Percentiles rank a stretch among this genome's conserved stretches.
Conservation (phyloP, 2,113 vertebrate species). For the Clinocottus analis region DNA sequence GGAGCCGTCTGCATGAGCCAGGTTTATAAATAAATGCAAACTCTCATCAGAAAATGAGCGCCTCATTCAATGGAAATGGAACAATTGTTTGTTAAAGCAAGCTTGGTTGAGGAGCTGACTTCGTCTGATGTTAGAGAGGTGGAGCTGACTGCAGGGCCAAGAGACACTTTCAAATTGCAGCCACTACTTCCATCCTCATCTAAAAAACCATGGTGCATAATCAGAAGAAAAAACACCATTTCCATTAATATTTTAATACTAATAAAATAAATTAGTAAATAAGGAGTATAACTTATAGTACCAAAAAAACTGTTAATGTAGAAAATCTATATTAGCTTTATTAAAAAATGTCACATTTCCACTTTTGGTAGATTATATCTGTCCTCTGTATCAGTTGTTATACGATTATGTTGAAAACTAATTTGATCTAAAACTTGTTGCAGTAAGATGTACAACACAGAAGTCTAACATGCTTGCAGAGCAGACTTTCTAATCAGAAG, state of each 20-base stretch:
- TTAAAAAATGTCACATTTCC: too few relatives aligned
- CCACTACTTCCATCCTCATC: not conserved
- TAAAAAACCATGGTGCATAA: not conserved
- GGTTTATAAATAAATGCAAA: constrained; percentile 12
- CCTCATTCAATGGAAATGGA: constrained; percentile 7
- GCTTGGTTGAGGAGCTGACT: not conserved
- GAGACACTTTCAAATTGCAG: constrained; percentile 10
- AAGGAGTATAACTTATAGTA: not conserved
- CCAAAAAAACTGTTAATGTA: not conserved
- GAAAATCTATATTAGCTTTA: not conserved
- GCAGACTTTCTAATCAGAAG: not conserved
- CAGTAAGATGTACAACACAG: not conserved
- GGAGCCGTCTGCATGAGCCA: constrained; percentile 2
- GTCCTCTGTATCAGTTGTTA: not conserved
- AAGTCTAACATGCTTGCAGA: not conserved
- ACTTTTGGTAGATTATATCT: not conserved
- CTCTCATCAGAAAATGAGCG: constrained; percentile 16
- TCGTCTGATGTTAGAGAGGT: constrained; percentile 11
- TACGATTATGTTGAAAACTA: not conserved
- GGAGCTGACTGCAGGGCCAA: not conserved
- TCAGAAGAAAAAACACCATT: not conserved
- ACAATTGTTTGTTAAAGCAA: not conserved
- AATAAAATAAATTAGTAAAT: not conserved
- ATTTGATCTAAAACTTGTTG: not conserved
- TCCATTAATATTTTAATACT: not conserved